Conservation (phyloP, 2,797 vertebrate genomes). For the Aselliscus stoliczkanus region DNA sequence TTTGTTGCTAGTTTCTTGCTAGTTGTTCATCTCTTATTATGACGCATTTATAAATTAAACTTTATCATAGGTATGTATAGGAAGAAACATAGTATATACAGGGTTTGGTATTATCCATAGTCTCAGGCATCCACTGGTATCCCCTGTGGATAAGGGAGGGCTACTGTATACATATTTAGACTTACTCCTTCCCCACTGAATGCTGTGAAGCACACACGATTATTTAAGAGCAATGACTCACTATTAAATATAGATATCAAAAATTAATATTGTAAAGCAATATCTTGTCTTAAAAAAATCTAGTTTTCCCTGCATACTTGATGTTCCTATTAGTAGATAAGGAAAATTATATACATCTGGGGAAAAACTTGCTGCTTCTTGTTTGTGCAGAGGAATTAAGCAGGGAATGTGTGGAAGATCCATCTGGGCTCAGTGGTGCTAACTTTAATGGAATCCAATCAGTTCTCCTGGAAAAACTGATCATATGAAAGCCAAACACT, state of each 20-base stretch:
- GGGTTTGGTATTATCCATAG: background rate
- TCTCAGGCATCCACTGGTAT: background rate
- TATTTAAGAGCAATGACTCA: background rate
- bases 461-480: background rate
- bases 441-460: background rate
- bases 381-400: background rate
- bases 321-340: background rate
- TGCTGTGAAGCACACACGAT: background rate
- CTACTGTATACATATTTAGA: background rate
- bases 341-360: background rate
- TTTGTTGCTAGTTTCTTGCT: background rate
- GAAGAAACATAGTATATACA: background rate
- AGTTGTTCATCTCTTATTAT: background rate
- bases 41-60: background rate
- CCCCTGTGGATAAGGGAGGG: no score
- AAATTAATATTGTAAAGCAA: background rate
- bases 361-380: background rate
- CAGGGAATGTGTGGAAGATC: background rate
- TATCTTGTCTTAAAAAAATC: background rate
- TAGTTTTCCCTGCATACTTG: background rate
- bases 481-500: background rate
- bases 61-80: background rate
- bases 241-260: background rate
- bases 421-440: background rate
- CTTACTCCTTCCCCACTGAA: background rate